Evolutionary conservation across 2,888 invertebrate genomes (phyloP).

Genomic region (Polietes domitor): DNA sequence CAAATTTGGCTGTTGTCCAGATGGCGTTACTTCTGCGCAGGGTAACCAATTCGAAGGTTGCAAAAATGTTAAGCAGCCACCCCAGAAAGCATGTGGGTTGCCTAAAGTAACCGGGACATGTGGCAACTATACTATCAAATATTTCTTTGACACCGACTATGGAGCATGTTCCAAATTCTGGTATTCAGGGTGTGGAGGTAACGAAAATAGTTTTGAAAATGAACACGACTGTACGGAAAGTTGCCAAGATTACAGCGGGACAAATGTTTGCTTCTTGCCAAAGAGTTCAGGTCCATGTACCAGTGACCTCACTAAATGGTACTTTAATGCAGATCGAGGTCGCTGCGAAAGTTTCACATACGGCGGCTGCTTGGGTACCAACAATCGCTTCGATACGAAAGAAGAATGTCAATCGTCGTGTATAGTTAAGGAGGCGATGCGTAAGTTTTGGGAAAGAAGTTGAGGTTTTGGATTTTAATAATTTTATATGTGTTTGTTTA

Average conservation of each 20-base stretch:
- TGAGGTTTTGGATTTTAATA: background rate
- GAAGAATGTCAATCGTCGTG: slow-evolving; percentile 90
- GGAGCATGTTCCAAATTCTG: slow-evolving; percentile 95
- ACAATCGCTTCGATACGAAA: slow-evolving; percentile 90
- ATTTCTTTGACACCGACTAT: slow-evolving; percentile 93
- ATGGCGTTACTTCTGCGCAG: slow-evolving; percentile 88
- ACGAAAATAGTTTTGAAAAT: slow-evolving; percentile 90
- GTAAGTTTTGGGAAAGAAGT: slow-evolving; percentile 81
- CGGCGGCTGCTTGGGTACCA: slow-evolving; percentile 95
- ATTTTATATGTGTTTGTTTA: slow-evolving; percentile 55
- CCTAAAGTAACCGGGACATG: slow-evolving; percentile 90
- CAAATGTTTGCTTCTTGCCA: slow-evolving; percentile 87
- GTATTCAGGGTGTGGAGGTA: slow-evolving; percentile 96
- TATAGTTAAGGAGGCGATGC: slow-evolving; percentile 84
- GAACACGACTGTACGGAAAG: slow-evolving; percentile 91
- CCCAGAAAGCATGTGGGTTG: slow-evolving; percentile 87
- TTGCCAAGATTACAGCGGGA: slow-evolving; percentile 90
- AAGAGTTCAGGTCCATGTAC: slow-evolving; percentile 91
- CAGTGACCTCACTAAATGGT: slow-evolving; percentile 91
- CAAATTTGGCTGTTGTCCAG: slow-evolving; percentile 92
- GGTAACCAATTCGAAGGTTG: slow-evolving; percentile 94
- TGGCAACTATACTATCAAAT: slow-evolving; percentile 89
- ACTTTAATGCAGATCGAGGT: slow-evolving; percentile 89
- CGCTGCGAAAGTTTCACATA: slow-evolving; percentile 93
- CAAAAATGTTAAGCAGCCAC: slow-evolving; percentile 85